Evolutionary conservation across 2,888 invertebrate species (phyloP), one percentile per base, ranked within the genome.

Genomic region (Monopis laevigella): DNA sequence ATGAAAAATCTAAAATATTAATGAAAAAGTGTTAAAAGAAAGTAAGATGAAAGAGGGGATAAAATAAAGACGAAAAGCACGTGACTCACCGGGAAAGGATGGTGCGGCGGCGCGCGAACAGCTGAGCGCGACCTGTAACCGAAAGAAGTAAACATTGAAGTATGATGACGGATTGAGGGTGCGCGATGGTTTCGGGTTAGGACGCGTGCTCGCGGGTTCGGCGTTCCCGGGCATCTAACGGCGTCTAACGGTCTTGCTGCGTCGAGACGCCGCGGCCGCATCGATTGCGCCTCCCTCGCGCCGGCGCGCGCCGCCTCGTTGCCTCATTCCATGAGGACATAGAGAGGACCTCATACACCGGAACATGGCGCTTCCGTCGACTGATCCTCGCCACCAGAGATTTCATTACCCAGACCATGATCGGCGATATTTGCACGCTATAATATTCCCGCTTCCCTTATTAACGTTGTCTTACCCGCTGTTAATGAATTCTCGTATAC

Each of bases 171-270:
- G 55, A 49, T 59, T 63, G 67, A 59, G 61, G 52, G 62, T 55
- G 62, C 65, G 64, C 52, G 60, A 55, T 56, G 52, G 56, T 58
- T 43, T 44, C 21, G 21, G 39, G 38, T 29, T 29, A 58, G 61
- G 65, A 61, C 59, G 61, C 71, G 70, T 72, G 65, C 59, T 64
- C 49, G 57, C 67, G 54, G 82, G 54, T 71, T 72, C 57, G 81
- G 64, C 75, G 62, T 80, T 82, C 58, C 74, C 72, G 70, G 80
- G 77, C 82, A 82, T 82, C 82, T 83, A 82, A 71, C 72, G 80
- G 77, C 81, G 82, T 82, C 81, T 83, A 82, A 71, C 72, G 78
- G 83, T 83, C 84, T 78, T n/a, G n/a, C 68, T 56, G 63, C 82
- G 80, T 74, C 78, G 84, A 70, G 82, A 73, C 80, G 73, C 67